Evolutionary conservation across 2,113 vertebrate genomes (phyloP), one percentile per base, ranked within the genome.

Genomic region (Ia io): DNA sequence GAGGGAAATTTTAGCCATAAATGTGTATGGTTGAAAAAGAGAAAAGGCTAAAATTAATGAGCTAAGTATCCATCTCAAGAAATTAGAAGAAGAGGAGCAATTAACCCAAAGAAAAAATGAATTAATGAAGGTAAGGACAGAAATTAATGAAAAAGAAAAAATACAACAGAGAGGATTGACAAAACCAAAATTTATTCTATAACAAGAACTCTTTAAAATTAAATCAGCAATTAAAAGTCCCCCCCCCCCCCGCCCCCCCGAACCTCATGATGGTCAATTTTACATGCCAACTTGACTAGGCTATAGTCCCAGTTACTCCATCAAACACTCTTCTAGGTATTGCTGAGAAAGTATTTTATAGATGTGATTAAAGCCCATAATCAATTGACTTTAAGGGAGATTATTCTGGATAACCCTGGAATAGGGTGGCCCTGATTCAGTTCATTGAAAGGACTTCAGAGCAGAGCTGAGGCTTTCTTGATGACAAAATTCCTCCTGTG

Each of bases 161-260:
- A 56, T 17, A 28, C 35, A 67, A 35, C 59, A 56, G 8, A 67
- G n/a, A 65, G 28, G 20, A 23, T 44, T 25, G 63, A 85, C 71
- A 92, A 92, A 92, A 69, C 22, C 47, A 77, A 78, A 61, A 13
- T 40, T 16, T 47, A 59, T 78, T 87, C 37, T 87, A 59, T 87
- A 40, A 87, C 44, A 85, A 77, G 44, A 74, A 83, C 51, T 44
- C n/a, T 90, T 78, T 76, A 94, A 67, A 90, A 70, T n/a, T 28
- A 17, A 79, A 49, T 80, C 16, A 56, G 59, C 59, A 76, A 44
- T 69, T 51, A 51, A 85, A 73, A 86, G 40, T 40, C 30, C 17
- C 9, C 12, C 6, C 22, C 8, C 23, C 9, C 12, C 6, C 5
- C 13, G 1, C 8, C 23, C 9, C 12, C 6, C 5, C 13, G 1